Evolutionary conservation across 2,888 invertebrate genomes (phyloP).

Genomic region (Conistra vaccinii): DNA sequence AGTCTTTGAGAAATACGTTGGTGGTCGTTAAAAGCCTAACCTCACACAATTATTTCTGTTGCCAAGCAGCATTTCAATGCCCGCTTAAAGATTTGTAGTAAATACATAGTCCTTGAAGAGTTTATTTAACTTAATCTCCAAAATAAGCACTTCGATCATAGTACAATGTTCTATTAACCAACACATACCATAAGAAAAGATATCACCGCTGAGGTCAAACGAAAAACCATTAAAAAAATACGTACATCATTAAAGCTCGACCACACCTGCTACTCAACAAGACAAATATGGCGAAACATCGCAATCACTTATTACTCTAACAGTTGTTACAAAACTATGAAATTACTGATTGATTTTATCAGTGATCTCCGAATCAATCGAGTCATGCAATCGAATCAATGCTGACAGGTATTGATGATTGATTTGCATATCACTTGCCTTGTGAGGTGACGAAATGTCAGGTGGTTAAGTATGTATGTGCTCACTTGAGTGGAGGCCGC

Average conservation of each 20-base stretch:
- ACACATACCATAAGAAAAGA: constrained; percentile 3
- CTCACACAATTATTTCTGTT: not conserved
- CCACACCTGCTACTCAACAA: constrained; percentile 34
- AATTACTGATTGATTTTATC: constrained; percentile 62
- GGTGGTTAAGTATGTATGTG: constrained; percentile 34
- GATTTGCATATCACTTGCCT: constrained; percentile 64
- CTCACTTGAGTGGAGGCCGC: constrained; percentile 35
- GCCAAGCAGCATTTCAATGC: not conserved
- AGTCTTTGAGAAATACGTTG: not conserved
- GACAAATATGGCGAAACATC: constrained; percentile 44
- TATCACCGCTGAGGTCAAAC: constrained; percentile 6
- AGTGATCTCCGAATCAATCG: constrained; percentile 48
- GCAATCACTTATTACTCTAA: constrained; percentile 45
- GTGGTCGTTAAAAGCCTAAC: too few species aligned
- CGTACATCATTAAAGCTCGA: constrained; percentile 26
- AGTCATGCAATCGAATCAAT: constrained; percentile 63
- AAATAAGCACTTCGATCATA: not conserved
- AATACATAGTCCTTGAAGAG: not conserved
- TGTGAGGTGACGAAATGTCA: constrained; percentile 65
- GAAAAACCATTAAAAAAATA: constrained; percentile 19
- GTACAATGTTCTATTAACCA: not conserved
- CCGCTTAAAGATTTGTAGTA: not conserved
- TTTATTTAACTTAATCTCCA: not conserved
- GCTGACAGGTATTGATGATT: constrained; percentile 65
- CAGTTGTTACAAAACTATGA: constrained; percentile 56